These are phyloP conservation scores for Clarias gariepinus DNA, from an alignment of 2,113 vertebrate genomes.

Conservation along the genomic window DNA sequence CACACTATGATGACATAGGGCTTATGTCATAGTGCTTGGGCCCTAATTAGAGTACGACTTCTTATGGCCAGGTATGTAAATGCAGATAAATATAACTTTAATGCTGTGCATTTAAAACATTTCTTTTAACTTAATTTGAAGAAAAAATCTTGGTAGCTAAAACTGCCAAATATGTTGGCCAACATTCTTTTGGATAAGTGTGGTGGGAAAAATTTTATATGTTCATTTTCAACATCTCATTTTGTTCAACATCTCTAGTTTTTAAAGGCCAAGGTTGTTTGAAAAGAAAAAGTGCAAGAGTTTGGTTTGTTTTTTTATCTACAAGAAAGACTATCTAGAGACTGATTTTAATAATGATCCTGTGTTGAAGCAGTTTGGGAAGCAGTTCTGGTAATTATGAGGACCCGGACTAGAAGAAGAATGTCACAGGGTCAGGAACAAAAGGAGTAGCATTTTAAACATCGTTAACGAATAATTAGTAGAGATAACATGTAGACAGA, in stretches of 20 bases:
- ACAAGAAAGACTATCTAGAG: neutral
- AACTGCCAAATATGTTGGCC: neutral
- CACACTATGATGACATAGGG: no score
- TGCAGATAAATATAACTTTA: neutral
- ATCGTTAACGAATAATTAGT: conserved; percentile 43
- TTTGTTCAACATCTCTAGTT: neutral
- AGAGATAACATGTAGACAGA: conserved; percentile 22
- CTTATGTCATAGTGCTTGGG: no score
- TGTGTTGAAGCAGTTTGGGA: conserved; percentile 8
- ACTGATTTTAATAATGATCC: conserved; percentile 11
- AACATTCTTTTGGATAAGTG: neutral
- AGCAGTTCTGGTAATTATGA: conserved; percentile 33
- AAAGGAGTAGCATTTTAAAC: conserved; percentile 42
- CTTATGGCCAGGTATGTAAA: neutral
- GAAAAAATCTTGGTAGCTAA: neutral
- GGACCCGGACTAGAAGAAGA: conserved; percentile 26
- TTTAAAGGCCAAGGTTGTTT: neutral
- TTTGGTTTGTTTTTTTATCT: neutral
- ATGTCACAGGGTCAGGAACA: conserved; percentile 6
- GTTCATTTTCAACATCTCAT: neutral
- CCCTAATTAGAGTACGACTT: no score
- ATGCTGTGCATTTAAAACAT: neutral
- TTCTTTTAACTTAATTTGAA: neutral
- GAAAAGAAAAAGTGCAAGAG: neutral
- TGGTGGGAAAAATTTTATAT: neutral